Evolutionary conservation across 2,113 vertebrate genomes (phyloP).

Genomic region (Junco hyemalis): DNA sequence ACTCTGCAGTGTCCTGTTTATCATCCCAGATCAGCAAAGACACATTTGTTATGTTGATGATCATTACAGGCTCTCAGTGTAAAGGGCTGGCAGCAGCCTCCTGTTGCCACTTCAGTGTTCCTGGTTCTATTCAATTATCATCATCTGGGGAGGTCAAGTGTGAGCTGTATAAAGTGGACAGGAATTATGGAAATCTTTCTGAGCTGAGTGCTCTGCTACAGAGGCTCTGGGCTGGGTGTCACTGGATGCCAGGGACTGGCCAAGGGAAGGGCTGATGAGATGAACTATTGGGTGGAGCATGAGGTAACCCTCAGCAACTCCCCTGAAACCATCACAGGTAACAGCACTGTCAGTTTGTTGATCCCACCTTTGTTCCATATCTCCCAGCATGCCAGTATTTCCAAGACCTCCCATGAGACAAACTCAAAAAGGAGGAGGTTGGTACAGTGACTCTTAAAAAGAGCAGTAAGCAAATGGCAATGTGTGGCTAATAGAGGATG

Average conservation of each 20-base stretch:
- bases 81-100: not conserved
- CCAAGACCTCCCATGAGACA: not conserved
- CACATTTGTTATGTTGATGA: not conserved
- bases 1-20: not conserved
- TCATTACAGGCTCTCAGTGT: not conserved
- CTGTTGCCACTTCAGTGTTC: not conserved
- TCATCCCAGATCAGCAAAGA: not conserved
- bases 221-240: not conserved
- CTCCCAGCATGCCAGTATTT: not conserved
- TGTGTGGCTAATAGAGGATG: not conserved
- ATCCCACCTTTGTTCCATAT: not conserved
- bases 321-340: not conserved
- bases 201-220: not conserved
- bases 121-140: not conserved
- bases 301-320: not conserved
- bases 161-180: not conserved
- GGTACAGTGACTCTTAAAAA: not conserved
- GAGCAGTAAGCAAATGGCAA: not conserved
- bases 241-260: not conserved
- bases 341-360: not conserved
- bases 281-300: not conserved
- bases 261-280: not conserved
- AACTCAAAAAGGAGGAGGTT: not conserved
- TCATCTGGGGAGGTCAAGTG: constrained; percentile 18
- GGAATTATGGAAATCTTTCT: not conserved